Conservation (phyloP, 2,888 invertebrate genomes). For the Polymixis flavicincta region DNA sequence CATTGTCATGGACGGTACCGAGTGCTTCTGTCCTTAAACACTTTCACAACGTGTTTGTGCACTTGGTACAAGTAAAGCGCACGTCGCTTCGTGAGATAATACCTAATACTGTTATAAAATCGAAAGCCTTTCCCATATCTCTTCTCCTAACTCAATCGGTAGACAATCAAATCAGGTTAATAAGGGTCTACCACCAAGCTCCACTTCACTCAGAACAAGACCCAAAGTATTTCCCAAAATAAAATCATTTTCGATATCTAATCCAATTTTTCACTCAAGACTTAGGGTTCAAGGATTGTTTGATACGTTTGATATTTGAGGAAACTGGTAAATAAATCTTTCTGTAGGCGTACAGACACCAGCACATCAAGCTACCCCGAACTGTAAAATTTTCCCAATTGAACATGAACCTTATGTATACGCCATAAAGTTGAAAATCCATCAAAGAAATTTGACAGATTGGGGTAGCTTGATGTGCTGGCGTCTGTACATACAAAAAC, state of each 20-base stretch:
- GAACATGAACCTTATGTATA: no score
- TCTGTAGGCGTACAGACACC: no score
- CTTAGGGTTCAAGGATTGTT: background rate
- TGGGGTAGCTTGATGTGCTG: no score
- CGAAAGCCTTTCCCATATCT: background rate
- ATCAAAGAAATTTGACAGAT: no score
- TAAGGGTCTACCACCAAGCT: constrained; percentile 25
- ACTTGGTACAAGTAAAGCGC: background rate
- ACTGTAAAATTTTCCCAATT: no score
- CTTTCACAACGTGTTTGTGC: no score
- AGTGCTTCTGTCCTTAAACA: no score
- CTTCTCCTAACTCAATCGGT: background rate
- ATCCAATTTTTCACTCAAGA: constrained; percentile 39
- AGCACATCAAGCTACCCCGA: no score
- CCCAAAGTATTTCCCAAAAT: constrained; percentile 3
- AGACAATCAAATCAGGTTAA: constrained; percentile 26
- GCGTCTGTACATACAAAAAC: no score
- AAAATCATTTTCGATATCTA: constrained; percentile 25
- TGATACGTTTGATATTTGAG: background rate
- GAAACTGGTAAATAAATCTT: background rate
- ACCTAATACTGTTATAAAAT: background rate
- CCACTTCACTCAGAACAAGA: constrained; percentile 8
- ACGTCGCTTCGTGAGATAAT: background rate
- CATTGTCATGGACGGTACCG: no score
- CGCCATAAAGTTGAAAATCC: no score